Percentiles rank a stretch among this genome's conserved stretches.
Evolutionary conservation across 2,113 vertebrate species (phyloP).

Genomic region (Poeciliopsis occidentalis): DNA sequence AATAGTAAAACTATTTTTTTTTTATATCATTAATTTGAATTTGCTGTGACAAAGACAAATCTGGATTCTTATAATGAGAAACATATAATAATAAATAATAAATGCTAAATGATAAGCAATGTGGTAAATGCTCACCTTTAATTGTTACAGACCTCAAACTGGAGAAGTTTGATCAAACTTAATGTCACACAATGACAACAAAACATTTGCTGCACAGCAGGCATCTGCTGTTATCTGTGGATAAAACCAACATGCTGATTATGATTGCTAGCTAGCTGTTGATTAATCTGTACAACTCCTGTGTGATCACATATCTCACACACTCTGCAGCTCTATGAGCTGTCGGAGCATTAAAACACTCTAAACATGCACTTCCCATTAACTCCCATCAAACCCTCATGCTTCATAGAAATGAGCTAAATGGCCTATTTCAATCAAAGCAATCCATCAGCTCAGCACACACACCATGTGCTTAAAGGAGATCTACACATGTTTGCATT

Average conservation of each 20-base stretch:
- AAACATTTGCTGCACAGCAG: not conserved
- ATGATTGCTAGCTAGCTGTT: not conserved
- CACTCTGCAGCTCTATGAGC: no score
- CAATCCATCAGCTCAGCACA: not conserved
- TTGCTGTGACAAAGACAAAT: no score
- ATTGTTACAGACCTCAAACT: not conserved
- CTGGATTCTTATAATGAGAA: no score
- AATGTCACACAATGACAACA: not conserved
- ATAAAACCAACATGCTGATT: not conserved
- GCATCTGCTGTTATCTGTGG: not conserved
- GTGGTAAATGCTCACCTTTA: not conserved
- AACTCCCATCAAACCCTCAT: not conserved
- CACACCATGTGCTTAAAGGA: not conserved
- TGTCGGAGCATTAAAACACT: no score
- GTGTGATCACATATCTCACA: not conserved
- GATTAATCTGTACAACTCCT: not conserved
- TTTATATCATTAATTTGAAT: no score
- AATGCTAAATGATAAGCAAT: no score
- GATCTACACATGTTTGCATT: not conserved
- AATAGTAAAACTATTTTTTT: no score
- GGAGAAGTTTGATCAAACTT: not conserved
- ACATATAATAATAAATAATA: no score
- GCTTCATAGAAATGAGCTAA: not conserved
- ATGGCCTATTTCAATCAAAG: no score
- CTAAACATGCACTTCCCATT: conserved; percentile 4